Evolutionary conservation across 2,113 vertebrate genomes (phyloP).

Genomic region (Phrynocephalus versicolor): DNA sequence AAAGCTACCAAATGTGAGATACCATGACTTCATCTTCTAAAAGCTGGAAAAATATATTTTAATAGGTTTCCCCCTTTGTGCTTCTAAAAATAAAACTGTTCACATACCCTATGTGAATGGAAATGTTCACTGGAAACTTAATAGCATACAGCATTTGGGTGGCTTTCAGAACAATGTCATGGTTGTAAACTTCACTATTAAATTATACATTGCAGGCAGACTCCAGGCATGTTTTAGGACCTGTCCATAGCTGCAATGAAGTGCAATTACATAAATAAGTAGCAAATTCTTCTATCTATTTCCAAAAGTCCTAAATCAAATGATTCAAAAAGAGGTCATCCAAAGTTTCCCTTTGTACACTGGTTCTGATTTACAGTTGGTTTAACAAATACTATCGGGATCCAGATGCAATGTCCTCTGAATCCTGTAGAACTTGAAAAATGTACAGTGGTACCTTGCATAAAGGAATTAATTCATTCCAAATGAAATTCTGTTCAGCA

Average conservation of each 20-base stretch:
- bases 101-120: neutral
- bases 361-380: neutral
- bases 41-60: constrained; percentile 7
- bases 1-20: constrained; percentile 1
- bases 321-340: neutral
- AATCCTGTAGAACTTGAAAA: neutral
- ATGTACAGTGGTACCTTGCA: too few relatives aligned
- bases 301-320: neutral
- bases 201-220: neutral
- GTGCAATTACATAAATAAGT: neutral
- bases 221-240: constrained; percentile 2
- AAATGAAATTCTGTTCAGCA: too few relatives aligned
- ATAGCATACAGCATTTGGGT: neutral
- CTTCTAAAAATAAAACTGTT: constrained; percentile 19
- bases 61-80: neutral
- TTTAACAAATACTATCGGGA: neutral
- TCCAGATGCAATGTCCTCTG: neutral
- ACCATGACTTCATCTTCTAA: constrained; percentile 8
- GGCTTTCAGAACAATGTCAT: neutral
- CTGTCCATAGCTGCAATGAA: neutral
- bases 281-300: neutral
- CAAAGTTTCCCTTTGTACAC: neutral
- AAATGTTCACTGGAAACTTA: constrained; percentile 13
- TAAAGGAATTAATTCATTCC: too few relatives aligned
- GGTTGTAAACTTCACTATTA: neutral